Evolutionary conservation across 2,113 vertebrate species (phyloP), one percentile per base, ranked within the genome.

Genomic region (Hypomesus transpacificus): DNA sequence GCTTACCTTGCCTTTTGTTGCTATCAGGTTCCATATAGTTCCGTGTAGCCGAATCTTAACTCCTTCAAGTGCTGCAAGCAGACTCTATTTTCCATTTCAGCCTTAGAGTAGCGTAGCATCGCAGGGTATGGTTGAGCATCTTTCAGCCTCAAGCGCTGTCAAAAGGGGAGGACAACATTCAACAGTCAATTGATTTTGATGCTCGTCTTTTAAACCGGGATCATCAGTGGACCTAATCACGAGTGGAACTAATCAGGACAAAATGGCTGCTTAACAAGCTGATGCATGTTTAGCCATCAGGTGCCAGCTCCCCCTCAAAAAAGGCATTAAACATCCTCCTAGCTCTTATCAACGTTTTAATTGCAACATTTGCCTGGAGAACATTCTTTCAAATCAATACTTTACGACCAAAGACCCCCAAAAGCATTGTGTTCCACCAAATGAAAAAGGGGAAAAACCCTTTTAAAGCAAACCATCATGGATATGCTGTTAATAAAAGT

Each of bases 211-310:
- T 54, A 61, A 69, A 69, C 60, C 58, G 24, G 9, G 24, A n/a
- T 28, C 67, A 53, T 56, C 66, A 66, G 61, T 60, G 57, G 70
- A 62, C 64, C 39, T 46, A 46, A 46, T 46, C 39, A 13, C 13
- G 39, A 46, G 39, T 46, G 39, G 39, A 74, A 66, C 62, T 78
- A 76, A 83, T 83, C 70, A 72, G 64, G 60, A 61, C 14, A 67
- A 64, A 51, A 68, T 65, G 53, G 8, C 65, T 68, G 71, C 14
- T 76, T 72, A 78, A 75, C 69, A 78, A 51, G 79, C 51, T 77
- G 73, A 14, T 68, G 16, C 71, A 59, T 79, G 72, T 82, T 73
- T 64, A 79, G 65, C 66, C 75, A 73, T 69, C 14, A 31, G 28
- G 28, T 63, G 26, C 61, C 61, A 34, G 61, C 57, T 39, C 31